These are phyloP conservation scores for Excalfactoria chinensis DNA, from an alignment of 2,113 vertebrate species.

Conservation along the genomic window DNA sequence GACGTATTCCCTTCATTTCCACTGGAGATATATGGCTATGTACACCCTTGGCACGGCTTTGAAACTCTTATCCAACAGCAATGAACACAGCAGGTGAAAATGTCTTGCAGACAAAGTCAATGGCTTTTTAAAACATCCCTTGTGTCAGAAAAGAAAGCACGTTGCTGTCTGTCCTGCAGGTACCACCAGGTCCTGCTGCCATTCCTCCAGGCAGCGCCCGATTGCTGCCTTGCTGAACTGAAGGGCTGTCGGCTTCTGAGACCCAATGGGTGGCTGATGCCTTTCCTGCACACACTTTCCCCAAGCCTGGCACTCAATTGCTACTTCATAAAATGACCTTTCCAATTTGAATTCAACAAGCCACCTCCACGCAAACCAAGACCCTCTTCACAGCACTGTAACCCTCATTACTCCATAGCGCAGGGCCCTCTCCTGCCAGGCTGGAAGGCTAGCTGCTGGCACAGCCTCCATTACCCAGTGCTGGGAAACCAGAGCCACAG, in stretches of 20 bases:
- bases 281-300: background rate
- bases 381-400: background rate
- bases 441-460: background rate
- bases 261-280: fast-evolving
- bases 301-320: background rate
- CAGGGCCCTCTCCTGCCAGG: background rate
- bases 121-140: background rate
- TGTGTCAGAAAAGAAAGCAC: background rate
- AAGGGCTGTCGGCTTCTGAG: background rate
- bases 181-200: background rate
- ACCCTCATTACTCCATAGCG: background rate
- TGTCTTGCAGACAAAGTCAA: background rate
- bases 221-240: background rate
- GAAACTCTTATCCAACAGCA: background rate
- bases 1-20: background rate
- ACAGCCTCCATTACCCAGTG: background rate
- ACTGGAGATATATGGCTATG: background rate
- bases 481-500: background rate
- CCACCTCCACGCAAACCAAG: background rate
- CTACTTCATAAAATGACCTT: background rate
- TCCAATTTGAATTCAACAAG: background rate
- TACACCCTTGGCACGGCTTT: background rate
- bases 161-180: background rate
- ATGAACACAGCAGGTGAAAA: background rate
- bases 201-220: background rate